Evolutionary conservation across 2,888 invertebrate species (phyloP).

Genomic region (Agrochola lota): DNA sequence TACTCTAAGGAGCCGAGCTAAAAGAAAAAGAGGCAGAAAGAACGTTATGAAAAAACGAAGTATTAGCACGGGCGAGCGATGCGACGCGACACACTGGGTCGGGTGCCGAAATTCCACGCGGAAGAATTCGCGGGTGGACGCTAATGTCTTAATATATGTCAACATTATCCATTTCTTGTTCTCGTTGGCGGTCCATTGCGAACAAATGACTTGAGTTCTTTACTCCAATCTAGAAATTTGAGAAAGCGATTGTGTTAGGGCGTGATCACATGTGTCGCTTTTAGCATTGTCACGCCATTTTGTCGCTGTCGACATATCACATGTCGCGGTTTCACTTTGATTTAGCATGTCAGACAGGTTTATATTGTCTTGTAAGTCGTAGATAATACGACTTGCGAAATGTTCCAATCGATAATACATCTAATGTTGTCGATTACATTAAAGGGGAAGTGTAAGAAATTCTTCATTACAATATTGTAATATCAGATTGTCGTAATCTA

Average conservation of each 20-base stretch:
- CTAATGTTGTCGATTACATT: slow-evolving; percentile 18
- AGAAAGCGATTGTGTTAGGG: slow-evolving; percentile 77
- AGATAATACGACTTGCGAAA: slow-evolving; percentile 53
- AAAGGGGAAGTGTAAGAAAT: slow-evolving; percentile 19
- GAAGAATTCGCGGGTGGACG: too few species aligned
- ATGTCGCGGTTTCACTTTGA: slow-evolving; percentile 54
- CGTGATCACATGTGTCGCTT: slow-evolving; percentile 45
- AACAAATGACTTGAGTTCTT: slow-evolving; percentile 52
- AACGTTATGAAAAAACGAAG: too few species aligned
- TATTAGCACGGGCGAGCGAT: background rate
- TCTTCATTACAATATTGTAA: background rate
- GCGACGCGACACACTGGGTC: background rate
- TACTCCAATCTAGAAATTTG: slow-evolving; percentile 72
- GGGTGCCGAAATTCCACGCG: too few species aligned
- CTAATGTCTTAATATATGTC: background rate
- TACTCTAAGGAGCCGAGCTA: background rate
- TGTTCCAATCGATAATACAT: slow-evolving; percentile 19
- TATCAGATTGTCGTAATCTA: slow-evolving; percentile 24
- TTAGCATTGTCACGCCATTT: slow-evolving; percentile 58
- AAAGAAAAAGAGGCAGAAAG: background rate
- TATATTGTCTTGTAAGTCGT: slow-evolving; percentile 55
- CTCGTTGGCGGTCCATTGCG: slow-evolving; percentile 11
- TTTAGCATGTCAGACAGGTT: slow-evolving; percentile 59
- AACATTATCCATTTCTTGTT: slow-evolving; percentile 15
- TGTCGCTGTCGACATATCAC: slow-evolving; percentile 51